A percentile compares a stretch with the other conserved stretches of the same genome.
Conservation (phyloP, 2,888 invertebrate species). For the Pyrgus malvae region DNA sequence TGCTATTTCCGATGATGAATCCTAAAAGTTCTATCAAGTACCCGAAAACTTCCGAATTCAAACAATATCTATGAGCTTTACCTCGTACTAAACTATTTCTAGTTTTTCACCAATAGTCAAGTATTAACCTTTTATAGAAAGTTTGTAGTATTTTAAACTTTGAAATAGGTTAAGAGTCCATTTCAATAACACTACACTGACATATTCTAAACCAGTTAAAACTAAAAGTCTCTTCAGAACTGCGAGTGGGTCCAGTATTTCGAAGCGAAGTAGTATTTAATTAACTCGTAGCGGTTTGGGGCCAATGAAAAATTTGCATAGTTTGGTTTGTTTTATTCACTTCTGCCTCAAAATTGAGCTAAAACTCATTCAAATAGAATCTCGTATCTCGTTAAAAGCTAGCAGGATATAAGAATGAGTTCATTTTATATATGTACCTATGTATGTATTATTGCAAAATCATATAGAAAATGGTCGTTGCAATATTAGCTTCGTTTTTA, state of each 20-base stretch:
- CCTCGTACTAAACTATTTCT: too few species aligned
- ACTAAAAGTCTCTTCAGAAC: constrained; percentile 14
- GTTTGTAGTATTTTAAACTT: too few species aligned
- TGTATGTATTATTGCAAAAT: too few species aligned
- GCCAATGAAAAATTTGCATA: constrained; percentile 16
- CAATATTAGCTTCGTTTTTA: too few species aligned
- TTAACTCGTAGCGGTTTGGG: constrained; percentile 14
- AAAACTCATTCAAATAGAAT: background rate
- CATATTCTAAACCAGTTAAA: constrained; percentile 13
- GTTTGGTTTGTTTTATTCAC: constrained; percentile 13
- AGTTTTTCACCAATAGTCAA: too few species aligned
- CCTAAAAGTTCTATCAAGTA: too few species aligned
- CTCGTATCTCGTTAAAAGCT: background rate
- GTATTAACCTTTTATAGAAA: too few species aligned
- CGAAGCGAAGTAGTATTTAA: constrained; percentile 7
- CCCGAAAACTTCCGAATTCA: too few species aligned
- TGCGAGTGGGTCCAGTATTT: constrained; percentile 13
- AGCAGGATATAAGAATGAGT: background rate
- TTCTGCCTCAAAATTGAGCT: background rate
- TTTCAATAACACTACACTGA: background rate
- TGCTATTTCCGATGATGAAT: too few species aligned
- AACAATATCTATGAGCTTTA: too few species aligned
- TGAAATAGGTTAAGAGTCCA: background rate
- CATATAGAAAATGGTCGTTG: too few species aligned
- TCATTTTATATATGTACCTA: too few species aligned